Percentiles rank a stretch among this genome's conserved stretches.
Evolutionary conservation across 2,888 invertebrate genomes (phyloP).

Genomic region (Tricholauxania praeusta): DNA sequence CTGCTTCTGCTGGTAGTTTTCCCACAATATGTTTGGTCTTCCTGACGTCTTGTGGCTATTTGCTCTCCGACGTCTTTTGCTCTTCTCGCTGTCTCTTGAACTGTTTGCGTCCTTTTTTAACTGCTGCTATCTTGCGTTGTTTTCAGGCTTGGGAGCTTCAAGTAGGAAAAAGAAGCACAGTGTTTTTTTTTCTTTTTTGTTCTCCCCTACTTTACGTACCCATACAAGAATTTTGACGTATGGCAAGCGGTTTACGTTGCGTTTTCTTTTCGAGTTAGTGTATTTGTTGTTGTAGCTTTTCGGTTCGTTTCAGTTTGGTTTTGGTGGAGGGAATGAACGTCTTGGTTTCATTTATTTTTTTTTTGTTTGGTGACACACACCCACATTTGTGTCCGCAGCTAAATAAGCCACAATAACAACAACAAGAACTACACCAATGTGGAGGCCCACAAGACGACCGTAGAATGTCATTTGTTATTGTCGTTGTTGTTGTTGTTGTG

Average conservation of each 20-base stretch:
- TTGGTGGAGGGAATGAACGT: slow-evolving; percentile 2
- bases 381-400: slow-evolving; percentile 40
- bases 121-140: no score
- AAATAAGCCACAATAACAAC: slow-evolving; percentile 54
- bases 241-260: slow-evolving; percentile 33
- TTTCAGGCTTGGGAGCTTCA: background rate
- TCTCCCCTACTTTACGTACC: background rate
- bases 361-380: slow-evolving; percentile 49
- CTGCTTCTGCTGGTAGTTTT: slow-evolving; percentile 7
- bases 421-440: slow-evolving; percentile 58
- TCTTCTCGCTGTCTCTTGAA: no score
- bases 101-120: no score
- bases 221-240: slow-evolving; percentile 38
- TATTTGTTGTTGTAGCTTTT: slow-evolving; percentile 40
- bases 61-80: background rate
- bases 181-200: slow-evolving; percentile 19
- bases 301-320: slow-evolving; percentile 53
- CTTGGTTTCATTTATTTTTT: no score
- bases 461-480: slow-evolving; percentile 33
- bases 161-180: background rate
- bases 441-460: slow-evolving; percentile 59
- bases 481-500: slow-evolving; percentile 34
- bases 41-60: slow-evolving; percentile 5
- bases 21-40: slow-evolving; percentile 18
- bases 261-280: slow-evolving; percentile 40